Conservation (phyloP, 2,888 invertebrate species). For the Ischnus inquisitorius region DNA sequence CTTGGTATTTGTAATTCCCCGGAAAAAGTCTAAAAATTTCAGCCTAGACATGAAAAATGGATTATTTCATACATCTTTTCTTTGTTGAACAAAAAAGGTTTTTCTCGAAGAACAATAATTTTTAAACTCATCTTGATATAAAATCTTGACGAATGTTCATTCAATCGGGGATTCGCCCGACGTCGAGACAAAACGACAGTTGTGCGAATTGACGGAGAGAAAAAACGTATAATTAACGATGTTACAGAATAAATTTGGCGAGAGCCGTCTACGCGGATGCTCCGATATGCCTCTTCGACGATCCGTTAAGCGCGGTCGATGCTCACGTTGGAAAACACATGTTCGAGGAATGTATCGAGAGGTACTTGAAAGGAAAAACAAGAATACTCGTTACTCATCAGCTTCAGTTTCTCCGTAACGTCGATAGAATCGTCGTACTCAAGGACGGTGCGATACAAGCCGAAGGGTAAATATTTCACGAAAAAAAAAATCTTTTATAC, state of each 20-base stretch:
- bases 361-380: slow-evolving; percentile 86
- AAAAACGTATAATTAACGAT: not conserved
- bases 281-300: slow-evolving; percentile 95
- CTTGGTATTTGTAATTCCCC: no score
- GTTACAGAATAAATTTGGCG: slow-evolving; percentile 91
- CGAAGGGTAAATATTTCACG: slow-evolving; percentile 73
- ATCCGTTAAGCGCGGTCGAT: slow-evolving; percentile 97
- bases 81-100: no score
- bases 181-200: no score
- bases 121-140: no score
- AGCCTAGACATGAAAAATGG: no score
- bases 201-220: no score
- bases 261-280: slow-evolving; percentile 94
- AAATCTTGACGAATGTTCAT: no score
- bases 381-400: slow-evolving; percentile 88
- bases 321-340: slow-evolving; percentile 95
- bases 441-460: slow-evolving; percentile 81
- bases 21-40: no score
- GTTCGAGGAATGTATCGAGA: slow-evolving; percentile 93
- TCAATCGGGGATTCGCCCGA: no score
- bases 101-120: no score
- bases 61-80: slow-evolving; percentile 73
- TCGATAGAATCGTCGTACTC: slow-evolving; percentile 82
- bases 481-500: not conserved
- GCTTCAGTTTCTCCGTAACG: slow-evolving; percentile 86